These are phyloP conservation scores for Scatophagus argus DNA, from an alignment of 2,113 vertebrate genomes.

Conservation along the genomic window DNA sequence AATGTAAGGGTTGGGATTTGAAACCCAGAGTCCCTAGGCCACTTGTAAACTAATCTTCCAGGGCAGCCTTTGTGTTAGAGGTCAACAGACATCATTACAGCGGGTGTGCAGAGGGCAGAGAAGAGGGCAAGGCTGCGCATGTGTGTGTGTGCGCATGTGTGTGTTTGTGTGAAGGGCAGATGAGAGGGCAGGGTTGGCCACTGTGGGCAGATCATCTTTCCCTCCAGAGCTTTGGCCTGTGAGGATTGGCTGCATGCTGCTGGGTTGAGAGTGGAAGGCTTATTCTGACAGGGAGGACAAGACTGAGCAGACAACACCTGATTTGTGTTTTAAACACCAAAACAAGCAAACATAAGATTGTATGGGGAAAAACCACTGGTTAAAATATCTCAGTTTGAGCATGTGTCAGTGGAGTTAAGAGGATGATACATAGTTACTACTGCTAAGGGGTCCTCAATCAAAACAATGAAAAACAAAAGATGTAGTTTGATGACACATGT, in stretches of 20 bases:
- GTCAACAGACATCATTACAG: constrained; percentile 83
- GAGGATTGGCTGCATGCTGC: constrained; percentile 61
- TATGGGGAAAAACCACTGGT: not conserved
- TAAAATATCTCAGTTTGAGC: not conserved
- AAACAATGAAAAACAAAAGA: too few species aligned
- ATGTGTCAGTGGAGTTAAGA: not conserved
- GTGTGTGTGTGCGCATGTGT: constrained; percentile 51
- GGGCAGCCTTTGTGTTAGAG: constrained; percentile 80
- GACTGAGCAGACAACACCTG: constrained; percentile 12
- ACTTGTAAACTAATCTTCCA: constrained; percentile 82
- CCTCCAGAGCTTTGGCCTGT: constrained; percentile 74
- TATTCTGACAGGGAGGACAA: constrained; percentile 29
- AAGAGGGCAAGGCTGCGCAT: constrained; percentile 59
- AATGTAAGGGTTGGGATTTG: constrained; percentile 66
- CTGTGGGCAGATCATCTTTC: constrained; percentile 82
- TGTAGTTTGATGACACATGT: too few species aligned
- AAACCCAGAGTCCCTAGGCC: constrained; percentile 75
- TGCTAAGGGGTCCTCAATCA: too few species aligned
- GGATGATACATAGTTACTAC: too few species aligned
- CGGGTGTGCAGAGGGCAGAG: constrained; percentile 77
- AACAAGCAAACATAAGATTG: constrained; percentile 24
- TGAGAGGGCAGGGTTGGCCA: constrained; percentile 74
- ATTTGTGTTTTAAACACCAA: constrained; percentile 39
- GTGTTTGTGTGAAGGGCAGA: constrained; percentile 81
- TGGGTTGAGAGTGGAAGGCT: constrained; percentile 38